phyloP scores from a whole-genome alignment of 2,113 vertebrate species.

The Cinclus cinclus region DNA sequence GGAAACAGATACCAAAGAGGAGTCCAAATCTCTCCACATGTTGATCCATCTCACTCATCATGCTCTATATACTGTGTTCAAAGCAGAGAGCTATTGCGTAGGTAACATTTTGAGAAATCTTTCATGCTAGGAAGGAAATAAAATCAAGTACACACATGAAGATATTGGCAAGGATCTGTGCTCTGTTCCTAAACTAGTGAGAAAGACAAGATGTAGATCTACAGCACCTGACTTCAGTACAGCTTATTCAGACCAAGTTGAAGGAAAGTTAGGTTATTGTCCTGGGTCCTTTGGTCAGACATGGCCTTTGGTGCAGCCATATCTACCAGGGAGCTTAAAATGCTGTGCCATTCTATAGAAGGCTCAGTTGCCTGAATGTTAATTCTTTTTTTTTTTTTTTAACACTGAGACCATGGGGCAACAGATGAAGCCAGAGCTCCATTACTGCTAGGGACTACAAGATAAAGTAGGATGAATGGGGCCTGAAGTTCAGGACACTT shows the following conservation, averaged over 20 bases:
- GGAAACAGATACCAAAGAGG: slow-evolving; percentile 36
- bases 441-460: too few species aligned
- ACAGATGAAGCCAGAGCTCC: background rate
- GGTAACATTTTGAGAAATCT: background rate
- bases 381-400: background rate
- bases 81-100: background rate
- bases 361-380: background rate
- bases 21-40: background rate
- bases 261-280: background rate
- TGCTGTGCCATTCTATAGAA: rapidly evolving
- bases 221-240: background rate
- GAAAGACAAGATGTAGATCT: background rate
- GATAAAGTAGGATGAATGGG: background rate
- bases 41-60: slow-evolving; percentile 34
- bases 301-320: background rate
- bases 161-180: background rate
- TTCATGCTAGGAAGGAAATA: slow-evolving; percentile 5
- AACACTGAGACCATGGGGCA: rapidly evolving
- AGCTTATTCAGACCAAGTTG: background rate
- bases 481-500: background rate
- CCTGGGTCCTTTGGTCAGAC: background rate
- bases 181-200: background rate
- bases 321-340: background rate
- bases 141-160: background rate
- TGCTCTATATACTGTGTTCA: background rate